Conservation (phyloP, 2,113 vertebrate genomes). For the Ciconia maguari region DNA sequence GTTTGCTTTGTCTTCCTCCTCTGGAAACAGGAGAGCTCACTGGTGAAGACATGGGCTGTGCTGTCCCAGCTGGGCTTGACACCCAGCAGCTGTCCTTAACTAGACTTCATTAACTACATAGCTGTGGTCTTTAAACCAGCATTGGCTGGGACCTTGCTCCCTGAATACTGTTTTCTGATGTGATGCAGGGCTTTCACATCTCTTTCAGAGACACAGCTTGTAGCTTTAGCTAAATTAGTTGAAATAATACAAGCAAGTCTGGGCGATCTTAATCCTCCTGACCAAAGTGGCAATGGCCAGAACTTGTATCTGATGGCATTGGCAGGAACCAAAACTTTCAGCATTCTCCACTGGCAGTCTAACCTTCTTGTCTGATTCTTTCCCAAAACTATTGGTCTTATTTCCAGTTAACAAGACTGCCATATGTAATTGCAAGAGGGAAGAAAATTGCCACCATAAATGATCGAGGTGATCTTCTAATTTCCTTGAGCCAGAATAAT, state of each 20-base stretch:
- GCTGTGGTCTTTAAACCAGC: background rate
- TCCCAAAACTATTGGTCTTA: background rate
- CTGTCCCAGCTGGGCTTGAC: background rate
- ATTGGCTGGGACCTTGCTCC: background rate
- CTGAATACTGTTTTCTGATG: background rate
- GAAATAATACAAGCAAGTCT: background rate
- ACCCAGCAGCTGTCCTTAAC: background rate
- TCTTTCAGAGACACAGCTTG: background rate
- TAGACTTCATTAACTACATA: background rate
- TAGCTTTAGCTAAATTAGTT: background rate
- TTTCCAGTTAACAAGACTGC: background rate
- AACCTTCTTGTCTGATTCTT: background rate
- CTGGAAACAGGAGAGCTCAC: background rate
- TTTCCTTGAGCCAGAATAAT: background rate
- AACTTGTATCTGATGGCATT: background rate
- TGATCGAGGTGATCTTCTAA: background rate
- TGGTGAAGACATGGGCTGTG: background rate
- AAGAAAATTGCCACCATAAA: background rate
- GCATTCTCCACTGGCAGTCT: accelerated
- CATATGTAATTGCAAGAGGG: background rate
- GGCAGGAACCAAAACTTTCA: background rate
- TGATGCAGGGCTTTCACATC: background rate
- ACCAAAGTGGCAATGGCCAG: background rate
- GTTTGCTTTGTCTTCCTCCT: background rate
- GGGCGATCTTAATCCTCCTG: background rate